Conservation (phyloP, 2,113 vertebrate genomes). For the Esox niger region DNA sequence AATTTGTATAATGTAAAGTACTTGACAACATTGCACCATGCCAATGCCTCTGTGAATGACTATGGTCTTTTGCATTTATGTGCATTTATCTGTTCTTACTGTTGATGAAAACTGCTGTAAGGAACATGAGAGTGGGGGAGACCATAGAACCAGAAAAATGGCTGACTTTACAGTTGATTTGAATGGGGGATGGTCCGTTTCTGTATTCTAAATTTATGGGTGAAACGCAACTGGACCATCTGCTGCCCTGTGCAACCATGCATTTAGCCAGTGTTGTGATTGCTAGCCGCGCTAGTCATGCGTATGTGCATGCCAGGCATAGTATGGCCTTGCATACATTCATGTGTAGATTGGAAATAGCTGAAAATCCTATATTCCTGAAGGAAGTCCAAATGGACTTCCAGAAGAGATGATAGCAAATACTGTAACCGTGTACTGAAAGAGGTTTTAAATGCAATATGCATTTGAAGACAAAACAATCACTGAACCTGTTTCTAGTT, state of each 20-base stretch:
- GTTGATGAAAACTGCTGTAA: neutral
- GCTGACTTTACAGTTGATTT: no score
- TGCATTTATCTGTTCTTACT: constrained; percentile 4
- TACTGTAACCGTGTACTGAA: constrained; percentile 15
- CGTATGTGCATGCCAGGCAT: constrained; percentile 7
- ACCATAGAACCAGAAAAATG: no score
- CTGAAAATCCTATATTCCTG: neutral
- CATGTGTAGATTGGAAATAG: no score
- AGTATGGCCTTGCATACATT: neutral
- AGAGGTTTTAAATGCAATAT: constrained; percentile 15
- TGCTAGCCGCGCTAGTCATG: no score
- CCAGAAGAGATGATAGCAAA: neutral
- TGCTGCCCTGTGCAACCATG: neutral
- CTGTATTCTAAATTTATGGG: neutral
- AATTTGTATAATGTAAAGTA: neutral
- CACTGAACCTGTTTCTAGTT: constrained; percentile 19
- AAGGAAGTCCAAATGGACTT: neutral
- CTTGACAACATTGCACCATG: neutral
- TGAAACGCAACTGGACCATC: constrained; percentile 19
- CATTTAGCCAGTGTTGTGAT: neutral
- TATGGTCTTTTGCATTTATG: constrained; percentile 11
- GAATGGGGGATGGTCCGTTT: no score
- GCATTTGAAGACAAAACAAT: constrained; percentile 23
- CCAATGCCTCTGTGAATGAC: constrained; percentile 19
- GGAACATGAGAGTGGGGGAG: neutral